Percentiles rank a stretch among this genome's conserved stretches.
These are phyloP conservation scores for Heterochromis multidens DNA, from an alignment of 2,113 vertebrate genomes.

Conservation along the genomic window DNA sequence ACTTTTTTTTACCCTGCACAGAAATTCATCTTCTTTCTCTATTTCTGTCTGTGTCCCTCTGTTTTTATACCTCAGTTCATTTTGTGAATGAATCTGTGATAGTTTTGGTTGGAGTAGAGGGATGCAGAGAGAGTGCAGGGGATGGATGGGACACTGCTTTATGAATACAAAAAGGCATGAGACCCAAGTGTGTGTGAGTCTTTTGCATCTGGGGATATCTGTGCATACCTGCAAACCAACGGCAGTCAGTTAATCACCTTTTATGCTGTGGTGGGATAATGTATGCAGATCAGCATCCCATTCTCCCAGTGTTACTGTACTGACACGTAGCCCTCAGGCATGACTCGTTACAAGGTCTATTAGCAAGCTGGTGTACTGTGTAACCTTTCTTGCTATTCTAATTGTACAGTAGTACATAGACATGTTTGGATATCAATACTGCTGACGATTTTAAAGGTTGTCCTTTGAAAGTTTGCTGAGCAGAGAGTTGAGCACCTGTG, in stretches of 20 bases:
- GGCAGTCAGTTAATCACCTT: not conserved
- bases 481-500: not conserved
- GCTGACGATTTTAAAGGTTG: not conserved
- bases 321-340: not conserved
- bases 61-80: not conserved
- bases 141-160: constrained; percentile 8
- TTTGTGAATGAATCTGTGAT: constrained; percentile 19
- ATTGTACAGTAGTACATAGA: constrained; percentile 1
- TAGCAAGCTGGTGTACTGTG: not conserved
- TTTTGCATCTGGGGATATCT: not conserved
- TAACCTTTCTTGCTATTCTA: not conserved
- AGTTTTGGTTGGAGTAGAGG: constrained; percentile 13
- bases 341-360: constrained; percentile 14
- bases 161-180: constrained; percentile 33
- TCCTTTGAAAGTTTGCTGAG: not conserved
- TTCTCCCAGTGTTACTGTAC: not conserved
- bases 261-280: not conserved
- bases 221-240: not conserved
- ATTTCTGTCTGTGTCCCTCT: not conserved
- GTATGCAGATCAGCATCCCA: not conserved
- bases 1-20: not conserved
- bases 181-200: constrained; percentile 17
- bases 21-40: not conserved
- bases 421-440: not conserved
- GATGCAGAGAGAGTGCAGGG: constrained; percentile 4